Evolutionary conservation across 2,888 invertebrate genomes (phyloP), one percentile per base, ranked within the genome.

Genomic region (Hofmannophila pseudospretella): DNA sequence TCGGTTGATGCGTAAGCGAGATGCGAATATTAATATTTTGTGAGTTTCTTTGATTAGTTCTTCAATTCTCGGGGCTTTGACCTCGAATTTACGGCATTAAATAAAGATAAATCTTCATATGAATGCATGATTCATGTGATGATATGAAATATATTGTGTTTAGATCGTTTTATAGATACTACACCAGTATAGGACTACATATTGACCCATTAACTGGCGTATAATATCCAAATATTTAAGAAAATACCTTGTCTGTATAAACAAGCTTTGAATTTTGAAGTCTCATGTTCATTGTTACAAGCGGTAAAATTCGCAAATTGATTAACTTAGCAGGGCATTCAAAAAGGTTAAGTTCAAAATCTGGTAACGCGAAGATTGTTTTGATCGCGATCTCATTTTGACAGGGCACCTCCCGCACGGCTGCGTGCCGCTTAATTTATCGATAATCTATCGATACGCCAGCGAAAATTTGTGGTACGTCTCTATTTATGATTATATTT

Each of bases 321-420:
- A 82, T 81, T 78, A 80, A 74, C 74, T 66, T 63, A 61, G 48
- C 58, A 61, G 52, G 45, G 55, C 50, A 50, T 56, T 59, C 52
- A 59, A 54, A 70, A 72, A 69, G 70, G 71, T 69, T 56, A 58
- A 59, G 61, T 61, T 69, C 55, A 62, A 53, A 63, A 69, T 68
- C 55, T 67, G 66, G 71, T 71, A 76, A 74, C 61, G 56, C 55
- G 56, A 62, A 79, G 78, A 81, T 82, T 81, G 74, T 81, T 81
- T 75, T 68, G 72, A 76, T 80, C 70, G 56, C 51, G 49, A 54
- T 40, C 49, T 40, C 47, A 45, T 60, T 59, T 54, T 61, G 61
- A 64, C 58, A 55, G 54, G 42, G 44, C 50, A 38, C 54, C 59
- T 51, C 51, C 52, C 52, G 57, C 47, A 51, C 43, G 44, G 41